phyloP scores from a whole-genome alignment of 1,140 invertebrate species.

The Neodiprion virginianus region DNA sequence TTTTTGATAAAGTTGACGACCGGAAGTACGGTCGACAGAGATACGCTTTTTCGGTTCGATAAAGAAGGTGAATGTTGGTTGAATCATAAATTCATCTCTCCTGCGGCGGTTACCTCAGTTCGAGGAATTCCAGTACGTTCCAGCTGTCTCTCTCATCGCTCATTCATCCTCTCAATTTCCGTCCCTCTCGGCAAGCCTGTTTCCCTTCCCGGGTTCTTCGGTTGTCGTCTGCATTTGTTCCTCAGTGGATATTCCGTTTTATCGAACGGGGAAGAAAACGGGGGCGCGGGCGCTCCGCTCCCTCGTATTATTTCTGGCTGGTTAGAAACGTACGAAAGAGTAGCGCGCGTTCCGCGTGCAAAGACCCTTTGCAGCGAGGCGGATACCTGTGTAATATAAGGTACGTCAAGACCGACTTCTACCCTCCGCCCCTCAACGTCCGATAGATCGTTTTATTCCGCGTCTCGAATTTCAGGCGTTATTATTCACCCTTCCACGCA shows the following conservation, averaged over 20 bases:
- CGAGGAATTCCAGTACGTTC: conserved; percentile 29
- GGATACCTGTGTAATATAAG: neutral
- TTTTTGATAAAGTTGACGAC: no score
- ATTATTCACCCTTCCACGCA: conserved; percentile 57
- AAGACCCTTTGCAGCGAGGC: conserved; percentile 25
- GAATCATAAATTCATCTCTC: neutral
- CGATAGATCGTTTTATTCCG: conserved; percentile 55
- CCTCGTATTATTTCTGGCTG: neutral
- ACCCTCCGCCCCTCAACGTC: conserved; percentile 30
- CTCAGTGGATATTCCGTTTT: conserved; percentile 61
- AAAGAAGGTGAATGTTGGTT: neutral
- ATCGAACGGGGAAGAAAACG: conserved; percentile 40
- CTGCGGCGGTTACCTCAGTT: conserved; percentile 5
- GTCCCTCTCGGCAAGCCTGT: conserved; percentile 13
- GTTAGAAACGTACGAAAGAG: neutral
- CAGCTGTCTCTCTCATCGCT: conserved; percentile 31
- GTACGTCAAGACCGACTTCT: conserved; percentile 10
- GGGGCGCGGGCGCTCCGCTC: neutral
- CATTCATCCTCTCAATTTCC: neutral
- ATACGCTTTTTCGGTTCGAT: no score
- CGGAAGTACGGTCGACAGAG: no score
- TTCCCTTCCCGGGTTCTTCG: conserved; percentile 24
- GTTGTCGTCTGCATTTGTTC: conserved; percentile 50
- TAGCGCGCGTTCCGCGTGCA: conserved; percentile 32
- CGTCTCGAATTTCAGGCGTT: conserved; percentile 58